A percentile compares a stretch with the other conserved stretches of the same genome.
Evolutionary conservation across 2,797 vertebrate species (phyloP).

Genomic region (Limnodromus scolopaceus): DNA sequence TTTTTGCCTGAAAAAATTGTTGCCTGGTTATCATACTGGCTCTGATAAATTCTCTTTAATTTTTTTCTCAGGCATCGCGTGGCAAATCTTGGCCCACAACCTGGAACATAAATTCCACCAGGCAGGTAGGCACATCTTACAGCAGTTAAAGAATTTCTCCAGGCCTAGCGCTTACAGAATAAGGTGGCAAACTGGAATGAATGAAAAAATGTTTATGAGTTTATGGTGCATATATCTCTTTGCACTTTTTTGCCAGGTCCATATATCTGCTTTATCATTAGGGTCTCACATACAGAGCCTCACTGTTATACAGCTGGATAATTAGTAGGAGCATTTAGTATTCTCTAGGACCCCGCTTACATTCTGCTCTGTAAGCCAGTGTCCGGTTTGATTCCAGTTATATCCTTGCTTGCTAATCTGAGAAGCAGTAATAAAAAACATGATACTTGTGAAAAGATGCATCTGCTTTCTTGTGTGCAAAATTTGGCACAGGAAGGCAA

Average conservation of each 20-base stretch:
- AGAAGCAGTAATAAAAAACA: background rate
- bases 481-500: background rate
- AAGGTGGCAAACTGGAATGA: background rate
- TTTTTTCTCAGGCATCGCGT: background rate
- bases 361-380: background rate
- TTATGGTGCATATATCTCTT: background rate
- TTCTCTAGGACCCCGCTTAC: background rate
- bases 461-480: background rate
- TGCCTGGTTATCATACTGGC: background rate
- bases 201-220: background rate
- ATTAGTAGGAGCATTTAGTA: background rate
- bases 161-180: background rate
- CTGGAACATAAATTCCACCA: background rate
- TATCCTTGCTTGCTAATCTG: background rate
- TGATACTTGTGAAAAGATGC: background rate
- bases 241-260: background rate
- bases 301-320: rapidly evolving
- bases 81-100: background rate
- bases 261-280: background rate
- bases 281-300: background rate
- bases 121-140: background rate
- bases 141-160: background rate
- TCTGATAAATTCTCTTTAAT: background rate
- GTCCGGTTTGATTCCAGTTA: background rate
- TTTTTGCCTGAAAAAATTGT: background rate